phyloP scores from a whole-genome alignment of 2,797 vertebrate genomes.

The Pseudocheirus occidentalis region DNA sequence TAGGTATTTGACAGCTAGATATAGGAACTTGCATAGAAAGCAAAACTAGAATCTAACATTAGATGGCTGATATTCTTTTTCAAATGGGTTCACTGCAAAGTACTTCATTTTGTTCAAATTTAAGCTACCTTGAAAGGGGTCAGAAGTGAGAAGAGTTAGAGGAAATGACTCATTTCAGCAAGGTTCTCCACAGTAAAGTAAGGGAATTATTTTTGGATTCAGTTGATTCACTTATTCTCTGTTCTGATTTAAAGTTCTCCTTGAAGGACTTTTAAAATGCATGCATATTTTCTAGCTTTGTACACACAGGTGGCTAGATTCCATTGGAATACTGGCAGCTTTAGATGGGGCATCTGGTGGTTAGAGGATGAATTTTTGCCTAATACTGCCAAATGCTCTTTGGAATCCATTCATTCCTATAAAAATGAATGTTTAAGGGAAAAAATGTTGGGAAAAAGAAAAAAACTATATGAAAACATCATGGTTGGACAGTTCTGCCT shows the following conservation, averaged over 20 bases:
- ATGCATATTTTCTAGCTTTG: background rate
- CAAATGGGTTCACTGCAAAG: background rate
- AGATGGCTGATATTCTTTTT: background rate
- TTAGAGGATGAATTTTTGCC: background rate
- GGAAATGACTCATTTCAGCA: background rate
- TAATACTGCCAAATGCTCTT: background rate
- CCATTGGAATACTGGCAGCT: background rate
- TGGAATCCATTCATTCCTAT: background rate
- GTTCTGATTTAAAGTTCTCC: background rate
- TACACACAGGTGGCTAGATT: background rate
- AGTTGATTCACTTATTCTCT: background rate
- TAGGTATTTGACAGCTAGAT: background rate
- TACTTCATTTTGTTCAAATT: background rate
- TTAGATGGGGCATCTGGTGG: background rate
- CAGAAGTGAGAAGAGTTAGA: background rate
- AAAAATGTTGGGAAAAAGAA: background rate
- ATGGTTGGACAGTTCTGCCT: background rate
- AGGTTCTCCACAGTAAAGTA: background rate
- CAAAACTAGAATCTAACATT: background rate
- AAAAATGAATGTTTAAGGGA: conserved; percentile 4
- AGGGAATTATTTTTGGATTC: background rate
- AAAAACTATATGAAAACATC: background rate
- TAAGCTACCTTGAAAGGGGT: background rate
- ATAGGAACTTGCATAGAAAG: conserved; percentile 41
- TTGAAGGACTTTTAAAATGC: background rate